phyloP scores from a whole-genome alignment of 2,888 invertebrate genomes.

The Acrobasis consociella region DNA sequence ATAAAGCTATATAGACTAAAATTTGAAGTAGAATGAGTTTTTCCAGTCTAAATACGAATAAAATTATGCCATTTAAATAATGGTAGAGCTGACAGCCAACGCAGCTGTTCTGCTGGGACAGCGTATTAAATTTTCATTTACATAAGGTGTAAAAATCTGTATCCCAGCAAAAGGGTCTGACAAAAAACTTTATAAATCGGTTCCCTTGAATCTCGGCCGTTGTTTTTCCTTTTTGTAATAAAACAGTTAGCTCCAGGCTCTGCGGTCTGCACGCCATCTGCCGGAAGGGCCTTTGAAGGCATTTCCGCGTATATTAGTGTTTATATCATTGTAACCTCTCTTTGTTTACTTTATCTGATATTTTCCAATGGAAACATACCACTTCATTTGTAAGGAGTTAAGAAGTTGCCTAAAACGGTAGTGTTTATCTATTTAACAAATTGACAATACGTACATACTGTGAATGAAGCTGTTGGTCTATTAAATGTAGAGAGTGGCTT shows the following conservation, averaged over 20 bases:
- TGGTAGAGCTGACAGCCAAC: too few species aligned
- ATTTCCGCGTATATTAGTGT: slow-evolving; percentile 37
- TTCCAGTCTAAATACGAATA: too few species aligned
- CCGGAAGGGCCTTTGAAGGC: slow-evolving; percentile 40
- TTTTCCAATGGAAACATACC: slow-evolving; percentile 6
- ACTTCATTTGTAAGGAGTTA: slow-evolving; percentile 4
- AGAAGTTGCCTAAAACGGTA: slow-evolving; percentile 7
- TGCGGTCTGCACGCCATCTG: slow-evolving; percentile 36
- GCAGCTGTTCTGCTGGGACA: too few species aligned
- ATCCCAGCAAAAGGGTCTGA: too few species aligned
- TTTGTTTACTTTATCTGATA: slow-evolving; percentile 20
- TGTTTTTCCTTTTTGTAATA: slow-evolving; percentile 4
- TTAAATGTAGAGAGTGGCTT: slow-evolving; percentile 5
- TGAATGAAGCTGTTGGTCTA: neutral
- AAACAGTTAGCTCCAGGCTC: slow-evolving; percentile 4
- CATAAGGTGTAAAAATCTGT: too few species aligned
- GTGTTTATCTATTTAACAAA: slow-evolving; percentile 5
- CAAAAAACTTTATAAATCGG: neutral
- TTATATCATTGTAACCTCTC: slow-evolving; percentile 26
- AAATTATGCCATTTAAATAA: too few species aligned
- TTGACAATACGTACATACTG: neutral
- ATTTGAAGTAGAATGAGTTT: too few species aligned
- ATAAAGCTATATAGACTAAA: too few species aligned
- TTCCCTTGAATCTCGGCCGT: neutral
- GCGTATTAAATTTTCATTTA: too few species aligned